Evolutionary conservation across 2,113 vertebrate species (phyloP).

Genomic region (Sebastes schlegelii): DNA sequence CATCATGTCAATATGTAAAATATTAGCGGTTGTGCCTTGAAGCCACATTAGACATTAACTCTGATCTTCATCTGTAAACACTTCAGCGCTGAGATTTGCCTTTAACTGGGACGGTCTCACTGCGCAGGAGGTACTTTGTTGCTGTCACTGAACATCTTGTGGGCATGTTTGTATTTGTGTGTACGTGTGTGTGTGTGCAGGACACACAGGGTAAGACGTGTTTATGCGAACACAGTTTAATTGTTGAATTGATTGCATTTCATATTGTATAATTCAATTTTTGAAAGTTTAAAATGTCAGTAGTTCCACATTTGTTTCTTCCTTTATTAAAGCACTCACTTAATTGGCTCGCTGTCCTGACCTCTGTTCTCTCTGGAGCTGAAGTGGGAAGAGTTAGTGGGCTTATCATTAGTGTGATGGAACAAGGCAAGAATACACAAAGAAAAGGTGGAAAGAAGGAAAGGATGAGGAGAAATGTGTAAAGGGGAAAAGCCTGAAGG

Average conservation of each 20-base stretch:
- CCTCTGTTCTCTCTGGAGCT: not conserved
- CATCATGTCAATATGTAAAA: constrained; percentile 30
- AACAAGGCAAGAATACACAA: not conserved
- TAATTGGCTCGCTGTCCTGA: not conserved
- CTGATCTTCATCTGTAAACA: constrained; percentile 46
- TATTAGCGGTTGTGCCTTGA: constrained; percentile 37
- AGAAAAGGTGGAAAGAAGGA: not conserved
- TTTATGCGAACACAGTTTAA: not conserved
- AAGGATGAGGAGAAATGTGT: not conserved
- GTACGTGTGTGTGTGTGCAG: not conserved
- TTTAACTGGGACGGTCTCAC: constrained; percentile 15
- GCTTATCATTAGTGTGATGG: not conserved
- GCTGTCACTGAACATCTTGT: constrained; percentile 39
- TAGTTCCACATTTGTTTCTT: not conserved
- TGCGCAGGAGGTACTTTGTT: constrained; percentile 19
- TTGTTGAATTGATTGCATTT: not conserved
- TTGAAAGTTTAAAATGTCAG: not conserved
- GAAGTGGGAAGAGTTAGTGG: not conserved
- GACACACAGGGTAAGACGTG: not conserved
- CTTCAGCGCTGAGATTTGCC: constrained; percentile 31
- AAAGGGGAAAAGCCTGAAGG: not conserved
- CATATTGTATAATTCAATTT: not conserved
- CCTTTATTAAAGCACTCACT: not conserved
- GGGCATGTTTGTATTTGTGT: constrained; percentile 13
- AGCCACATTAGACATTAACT: constrained; percentile 47